Base-by-base conservation (phyloP, 2,797 vertebrate genomes). In the Fundulus diaphanus region DNA sequence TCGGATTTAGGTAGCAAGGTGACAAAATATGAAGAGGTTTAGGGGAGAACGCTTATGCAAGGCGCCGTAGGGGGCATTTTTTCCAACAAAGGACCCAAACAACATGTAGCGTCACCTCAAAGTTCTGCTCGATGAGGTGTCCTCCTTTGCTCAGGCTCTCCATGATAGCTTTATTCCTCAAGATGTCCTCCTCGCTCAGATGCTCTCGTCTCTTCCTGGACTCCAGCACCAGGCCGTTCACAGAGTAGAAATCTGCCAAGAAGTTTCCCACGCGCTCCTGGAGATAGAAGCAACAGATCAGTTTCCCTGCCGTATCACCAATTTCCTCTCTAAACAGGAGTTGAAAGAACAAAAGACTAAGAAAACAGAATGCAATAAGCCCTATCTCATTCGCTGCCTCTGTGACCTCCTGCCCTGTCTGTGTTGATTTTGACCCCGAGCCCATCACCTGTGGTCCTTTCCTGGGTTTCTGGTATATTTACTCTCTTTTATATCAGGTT, bases 151-250 rank as follows among this genome's bases (percentile, higher is more conserved):
- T 99, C 78, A 99, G 95, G 90, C 98, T 99, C 95, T 99, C 98
- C 98, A 99, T 98, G 91, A 99, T 98, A 76, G 98, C 98, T 93
- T 99, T 99, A 88, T 99, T 99, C 86, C 98, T 96, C 90, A 99
- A 93, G 87, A 99, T 99, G 89, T 99, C 98, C 87, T 99, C 98
- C 91, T 99, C 98, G 49, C 97, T 99, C 85, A 99, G 96, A 82
- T 99, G 98, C 76, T 99, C 98, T 79, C 98, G 94, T 83, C 98
- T 96, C 92, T 99, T 99, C 90, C 98, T 96, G 29, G 98, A 99
- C 91, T 99, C 98, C 70, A 99, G 91, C 56, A 99, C 97, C 85
- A 99, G 95, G 33, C 98, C 98, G 83, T 99, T 99, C 78, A 99
- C 98, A 56, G 96, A 90, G 90, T 99, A 99, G 93, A 99, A 99